Conservation (phyloP, 2,113 vertebrate species). For the Osmerus mordax region DNA sequence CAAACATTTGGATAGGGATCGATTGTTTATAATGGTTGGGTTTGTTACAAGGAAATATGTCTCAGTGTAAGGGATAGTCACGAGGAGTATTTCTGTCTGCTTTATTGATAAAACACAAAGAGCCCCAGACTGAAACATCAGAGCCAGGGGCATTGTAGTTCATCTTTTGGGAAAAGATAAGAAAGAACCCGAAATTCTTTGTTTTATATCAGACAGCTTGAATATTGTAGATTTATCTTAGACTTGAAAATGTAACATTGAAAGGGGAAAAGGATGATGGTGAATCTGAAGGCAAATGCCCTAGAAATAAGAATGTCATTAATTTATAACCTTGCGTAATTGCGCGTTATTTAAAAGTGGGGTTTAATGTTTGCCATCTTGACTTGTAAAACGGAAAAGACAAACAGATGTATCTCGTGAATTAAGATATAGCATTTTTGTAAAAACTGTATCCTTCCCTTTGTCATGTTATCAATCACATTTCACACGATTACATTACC, state of each 20-base stretch:
- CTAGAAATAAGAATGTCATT: not conserved
- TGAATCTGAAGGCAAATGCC: too few relatives aligned
- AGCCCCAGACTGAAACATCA: conserved; percentile 19
- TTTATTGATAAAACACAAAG: conserved; percentile 15
- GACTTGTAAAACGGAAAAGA: not conserved
- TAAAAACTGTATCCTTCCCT: too few relatives aligned
- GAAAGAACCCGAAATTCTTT: conserved; percentile 41
- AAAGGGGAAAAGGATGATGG: too few relatives aligned
- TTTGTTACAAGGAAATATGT: too few relatives aligned
- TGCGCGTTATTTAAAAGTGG: not conserved
- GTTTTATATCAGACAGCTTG: conserved; percentile 27
- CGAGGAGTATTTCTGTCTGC: not conserved
- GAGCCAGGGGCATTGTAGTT: conserved; percentile 26
- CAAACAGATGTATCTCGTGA: not conserved
- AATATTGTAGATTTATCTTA: too few relatives aligned
- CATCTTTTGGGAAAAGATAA: conserved; percentile 13
- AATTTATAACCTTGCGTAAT: conserved; percentile 3
- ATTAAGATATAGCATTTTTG: not conserved
- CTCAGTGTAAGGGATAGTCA: too few relatives aligned
- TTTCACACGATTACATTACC: too few relatives aligned
- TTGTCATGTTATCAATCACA: too few relatives aligned
- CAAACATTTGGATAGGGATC: not conserved
- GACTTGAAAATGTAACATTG: too few relatives aligned
- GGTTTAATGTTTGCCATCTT: not conserved
- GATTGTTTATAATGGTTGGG: too few relatives aligned